A percentile compares a stretch with the other conserved stretches of the same genome.
Conservation (phyloP, 2,888 invertebrate genomes). For the Sinohyriopsis cumingii region DNA sequence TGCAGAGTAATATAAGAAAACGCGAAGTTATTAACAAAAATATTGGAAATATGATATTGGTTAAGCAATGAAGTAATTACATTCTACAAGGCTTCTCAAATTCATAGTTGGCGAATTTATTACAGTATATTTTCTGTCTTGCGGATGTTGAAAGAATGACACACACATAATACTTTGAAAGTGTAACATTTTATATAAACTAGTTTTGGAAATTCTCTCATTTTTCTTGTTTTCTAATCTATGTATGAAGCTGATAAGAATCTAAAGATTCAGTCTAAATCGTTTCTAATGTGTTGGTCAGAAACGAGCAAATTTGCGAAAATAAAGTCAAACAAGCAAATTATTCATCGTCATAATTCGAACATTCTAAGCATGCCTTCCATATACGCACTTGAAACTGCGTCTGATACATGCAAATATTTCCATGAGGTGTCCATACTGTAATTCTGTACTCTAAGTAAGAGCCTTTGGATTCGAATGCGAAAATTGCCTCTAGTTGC, state of each 20-base stretch:
- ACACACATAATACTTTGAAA: too few relatives aligned
- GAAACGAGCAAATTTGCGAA: conserved; percentile 8
- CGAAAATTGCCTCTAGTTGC: conserved; percentile 14
- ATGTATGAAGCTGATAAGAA: conserved; percentile 3
- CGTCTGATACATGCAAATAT: conserved; percentile 20
- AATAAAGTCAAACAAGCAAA: conserved; percentile 9
- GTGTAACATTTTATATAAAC: too few relatives aligned
- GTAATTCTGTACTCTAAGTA: conserved; percentile 18
- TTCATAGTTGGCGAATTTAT: too few relatives aligned
- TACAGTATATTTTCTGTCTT: too few relatives aligned
- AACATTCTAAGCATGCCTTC: neutral
- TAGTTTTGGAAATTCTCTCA: neutral
- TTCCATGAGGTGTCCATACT: conserved; percentile 18
- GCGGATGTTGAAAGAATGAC: too few relatives aligned
- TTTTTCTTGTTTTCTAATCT: conserved; percentile 1
- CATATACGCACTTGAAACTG: conserved; percentile 13
- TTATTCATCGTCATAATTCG: conserved; percentile 3
- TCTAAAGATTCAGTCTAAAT: conserved; percentile 12
- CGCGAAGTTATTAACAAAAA: too few relatives aligned
- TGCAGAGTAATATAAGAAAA: too few relatives aligned
- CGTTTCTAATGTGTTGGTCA: neutral
- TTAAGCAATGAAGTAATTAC: too few relatives aligned
- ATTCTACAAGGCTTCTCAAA: too few relatives aligned
- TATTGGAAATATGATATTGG: too few relatives aligned
- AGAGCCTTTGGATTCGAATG: conserved; percentile 16